phyloP scores from a whole-genome alignment of 1,140 invertebrate species.

The Wiebesia pumilae region DNA sequence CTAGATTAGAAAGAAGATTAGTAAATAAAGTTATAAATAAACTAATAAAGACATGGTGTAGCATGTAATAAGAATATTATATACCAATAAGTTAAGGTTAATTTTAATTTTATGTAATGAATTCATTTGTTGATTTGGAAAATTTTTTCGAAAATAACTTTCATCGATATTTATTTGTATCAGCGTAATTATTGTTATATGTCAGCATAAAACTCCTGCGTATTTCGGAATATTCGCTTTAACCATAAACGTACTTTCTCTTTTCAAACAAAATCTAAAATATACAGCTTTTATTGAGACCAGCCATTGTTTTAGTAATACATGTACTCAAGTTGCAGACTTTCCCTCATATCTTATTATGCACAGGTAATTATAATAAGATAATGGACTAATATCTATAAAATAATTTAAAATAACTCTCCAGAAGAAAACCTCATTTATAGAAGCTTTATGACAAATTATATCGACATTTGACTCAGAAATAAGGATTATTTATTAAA shows the following conservation, averaged over 20 bases:
- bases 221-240: neutral
- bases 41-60: too few species aligned
- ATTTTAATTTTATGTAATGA: neutral
- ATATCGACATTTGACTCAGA: neutral
- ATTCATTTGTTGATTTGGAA: neutral
- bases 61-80: too few species aligned
- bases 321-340: neutral
- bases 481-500: neutral
- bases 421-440: neutral
- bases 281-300: slow-evolving; percentile 16
- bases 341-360: slow-evolving; percentile 9
- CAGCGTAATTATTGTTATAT: neutral
- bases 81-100: neutral
- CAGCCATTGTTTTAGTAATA: slow-evolving; percentile 22
- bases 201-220: neutral
- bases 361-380: slow-evolving; percentile 13
- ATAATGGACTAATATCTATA: neutral
- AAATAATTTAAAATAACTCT: neutral
- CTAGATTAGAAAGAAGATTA: neutral
- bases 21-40: neutral
- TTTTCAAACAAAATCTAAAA: slow-evolving; percentile 28
- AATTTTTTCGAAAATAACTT: neutral
- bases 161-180: neutral
- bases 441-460: neutral
- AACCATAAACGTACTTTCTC: slow-evolving; percentile 35